Evolutionary conservation across 2,888 invertebrate genomes (phyloP), one percentile per base, ranked within the genome.

Genomic region (Eurytoma californica): DNA sequence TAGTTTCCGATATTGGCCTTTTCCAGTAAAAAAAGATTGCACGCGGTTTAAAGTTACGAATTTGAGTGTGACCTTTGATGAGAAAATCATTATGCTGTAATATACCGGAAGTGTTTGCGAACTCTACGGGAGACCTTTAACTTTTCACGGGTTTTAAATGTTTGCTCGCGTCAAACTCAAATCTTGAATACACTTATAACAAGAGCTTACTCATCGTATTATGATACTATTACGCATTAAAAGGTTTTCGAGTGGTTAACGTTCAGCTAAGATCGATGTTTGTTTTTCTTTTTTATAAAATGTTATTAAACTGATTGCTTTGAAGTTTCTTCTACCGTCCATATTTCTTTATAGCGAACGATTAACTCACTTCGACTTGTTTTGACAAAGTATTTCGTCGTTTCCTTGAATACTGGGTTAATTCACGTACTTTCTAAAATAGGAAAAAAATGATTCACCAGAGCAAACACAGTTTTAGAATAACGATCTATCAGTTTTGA

Each of bases 31-130:
- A 12, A 12, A 30, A 39, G n/a, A n/a, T n/a, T 39, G 5, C 63
- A 18, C 18, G 39, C 18, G 39, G 60, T 39, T 20, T 12, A 65
- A 65, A 20, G 18, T 65, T 47, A 47, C n/a, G 49, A 24, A 2
- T 7, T n/a, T 24, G 49, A 72, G n/a, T 30, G 61, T 30, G n/a
- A 61, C 61, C 53, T 63, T 61, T 68, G 61, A 69, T 69, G 47
- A 67, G 30, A 9, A 53, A 39, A 12, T 51, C 47, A 47, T 13
- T 16, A 13, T 14, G n/a, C 18, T 58, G 39, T 24, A 18, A 30
- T 60, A 16, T 55, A 68, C 39, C 39, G 69, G 69, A 69, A 76
- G 63, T 63, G 28, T 63, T 68, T 76, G 20, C 68, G 57, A 53
- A 69, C 53, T 69, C 61, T 2, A 63, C 9, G 16, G 55, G 28